Evolutionary conservation across 2,888 invertebrate genomes (phyloP), one percentile per base, ranked within the genome.

Genomic region (Phengaris alcon): DNA sequence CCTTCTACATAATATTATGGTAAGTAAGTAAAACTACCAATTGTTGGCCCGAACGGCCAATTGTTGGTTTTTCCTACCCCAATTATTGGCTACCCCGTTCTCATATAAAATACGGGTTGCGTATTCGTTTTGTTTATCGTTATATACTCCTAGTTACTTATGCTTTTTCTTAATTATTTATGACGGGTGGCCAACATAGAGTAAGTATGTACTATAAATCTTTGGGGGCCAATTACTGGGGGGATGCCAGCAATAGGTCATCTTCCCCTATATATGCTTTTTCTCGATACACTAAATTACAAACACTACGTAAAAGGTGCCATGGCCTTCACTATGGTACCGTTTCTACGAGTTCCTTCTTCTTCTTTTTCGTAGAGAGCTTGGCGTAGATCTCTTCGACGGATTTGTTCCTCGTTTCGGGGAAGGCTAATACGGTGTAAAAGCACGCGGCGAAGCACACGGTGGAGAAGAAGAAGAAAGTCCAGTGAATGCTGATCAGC

Each of bases 401-500:
- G 12, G 84, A 84, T 80, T 91, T 92, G 51, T 88, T 82, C 68
- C 90, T 86, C 1, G 93, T 93, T 79, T 93, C 93, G 0, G 91
- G 91, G 83, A 93, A 91, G 78, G 79, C 85, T 48, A 89, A 46
- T 2, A 90, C 80, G 0, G 90, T 87, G 78, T 91, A 93, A 77
- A 90, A 81, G 73, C 88, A 88, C 5, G 90, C 88, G 13, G 82
- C 69, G 82, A 93, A 91, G 76, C 88, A 88, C 9, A 92, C 87
- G 0, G 84, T 57, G 0, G 91, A 83, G 79, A 93, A 93, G 84
- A 90, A 90, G 0, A 91, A 78, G 81, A 93, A 90, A 0, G 89
- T 89, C 90, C 91, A 92, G 70, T 93, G 92, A 70, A 91, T 91
- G 52, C 93, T 92, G 74, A 93, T 84, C 2, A 87, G 77, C 0